Evolutionary conservation across 2,888 invertebrate species (phyloP).

Genomic region (Agrochola circellaris): DNA sequence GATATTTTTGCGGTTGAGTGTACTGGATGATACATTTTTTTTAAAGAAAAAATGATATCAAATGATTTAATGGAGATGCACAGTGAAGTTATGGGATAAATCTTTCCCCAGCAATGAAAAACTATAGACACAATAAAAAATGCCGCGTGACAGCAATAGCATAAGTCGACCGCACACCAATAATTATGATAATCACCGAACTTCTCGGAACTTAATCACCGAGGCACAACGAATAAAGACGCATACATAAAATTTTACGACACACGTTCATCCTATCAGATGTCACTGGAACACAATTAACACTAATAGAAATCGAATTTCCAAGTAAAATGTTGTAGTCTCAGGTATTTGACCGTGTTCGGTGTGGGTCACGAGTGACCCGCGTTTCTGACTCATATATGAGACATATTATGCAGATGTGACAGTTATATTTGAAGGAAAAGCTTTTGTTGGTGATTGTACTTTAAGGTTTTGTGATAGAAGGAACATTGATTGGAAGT

Average conservation of each 20-base stretch:
- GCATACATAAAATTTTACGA: slow-evolving; percentile 67
- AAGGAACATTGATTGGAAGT: not conserved
- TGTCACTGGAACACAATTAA: slow-evolving; percentile 62
- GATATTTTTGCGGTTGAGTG: slow-evolving; percentile 29
- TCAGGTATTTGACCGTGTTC: slow-evolving; percentile 46
- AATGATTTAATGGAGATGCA: not conserved
- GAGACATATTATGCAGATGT: slow-evolving; percentile 25
- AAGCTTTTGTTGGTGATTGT: not conserved
- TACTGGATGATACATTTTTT: slow-evolving; percentile 5
- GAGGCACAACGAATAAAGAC: slow-evolving; percentile 56
- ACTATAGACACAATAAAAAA: slow-evolving; percentile 20
- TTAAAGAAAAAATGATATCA: not conserved
- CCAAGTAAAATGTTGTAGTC: slow-evolving; percentile 57
- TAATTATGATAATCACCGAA: slow-evolving; percentile 63
- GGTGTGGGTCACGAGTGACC: slow-evolving; percentile 29
- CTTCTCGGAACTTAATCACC: slow-evolving; percentile 57
- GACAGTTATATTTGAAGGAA: slow-evolving; percentile 1
- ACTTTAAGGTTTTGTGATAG: not conserved
- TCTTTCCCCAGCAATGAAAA: not conserved
- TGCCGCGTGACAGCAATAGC: slow-evolving; percentile 2
- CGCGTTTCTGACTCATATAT: slow-evolving; percentile 40
- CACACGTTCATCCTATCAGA: slow-evolving; percentile 52
- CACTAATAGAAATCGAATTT: slow-evolving; percentile 66
- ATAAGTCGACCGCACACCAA: slow-evolving; percentile 18
- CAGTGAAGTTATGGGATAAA: not conserved